These are phyloP conservation scores for Cettia cetti DNA, from an alignment of 2,113 vertebrate genomes.

Conservation along the genomic window DNA sequence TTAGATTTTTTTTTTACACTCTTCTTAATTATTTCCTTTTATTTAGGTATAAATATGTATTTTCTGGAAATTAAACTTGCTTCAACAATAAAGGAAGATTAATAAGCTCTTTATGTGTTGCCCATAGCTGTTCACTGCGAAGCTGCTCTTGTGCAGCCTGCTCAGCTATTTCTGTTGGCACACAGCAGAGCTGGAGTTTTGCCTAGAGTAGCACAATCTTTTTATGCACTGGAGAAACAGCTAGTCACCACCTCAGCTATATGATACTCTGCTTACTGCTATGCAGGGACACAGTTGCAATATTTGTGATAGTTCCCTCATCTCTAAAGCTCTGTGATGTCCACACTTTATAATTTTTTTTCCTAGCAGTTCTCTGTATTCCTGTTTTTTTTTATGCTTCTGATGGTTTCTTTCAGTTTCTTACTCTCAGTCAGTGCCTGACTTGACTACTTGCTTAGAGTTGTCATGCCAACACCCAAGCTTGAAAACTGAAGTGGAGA, in stretches of 20 bases:
- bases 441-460: constrained; percentile 56
- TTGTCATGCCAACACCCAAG: constrained; percentile 63
- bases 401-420: background rate
- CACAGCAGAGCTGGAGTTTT: constrained; percentile 37
- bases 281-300: background rate
- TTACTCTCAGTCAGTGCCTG: background rate
- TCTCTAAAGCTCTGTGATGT: background rate
- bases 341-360: background rate
- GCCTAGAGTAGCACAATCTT: constrained; percentile 51
- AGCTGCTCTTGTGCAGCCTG: constrained; percentile 14
- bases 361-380: background rate
- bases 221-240: background rate
- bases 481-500: constrained; percentile 22
- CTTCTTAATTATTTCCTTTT: background rate
- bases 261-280: constrained; percentile 24
- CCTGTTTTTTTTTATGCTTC: background rate
- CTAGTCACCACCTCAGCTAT: constrained; percentile 22
- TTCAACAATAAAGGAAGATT: background rate
- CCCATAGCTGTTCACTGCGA: background rate
- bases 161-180: constrained; percentile 48
- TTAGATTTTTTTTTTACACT: background rate
- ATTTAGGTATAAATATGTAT: background rate
- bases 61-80: background rate
- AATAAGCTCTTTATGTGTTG: background rate
- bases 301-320: background rate